These are phyloP conservation scores for Andrena bucephala DNA, from an alignment of 2,888 invertebrate genomes.

Conservation along the genomic window DNA sequence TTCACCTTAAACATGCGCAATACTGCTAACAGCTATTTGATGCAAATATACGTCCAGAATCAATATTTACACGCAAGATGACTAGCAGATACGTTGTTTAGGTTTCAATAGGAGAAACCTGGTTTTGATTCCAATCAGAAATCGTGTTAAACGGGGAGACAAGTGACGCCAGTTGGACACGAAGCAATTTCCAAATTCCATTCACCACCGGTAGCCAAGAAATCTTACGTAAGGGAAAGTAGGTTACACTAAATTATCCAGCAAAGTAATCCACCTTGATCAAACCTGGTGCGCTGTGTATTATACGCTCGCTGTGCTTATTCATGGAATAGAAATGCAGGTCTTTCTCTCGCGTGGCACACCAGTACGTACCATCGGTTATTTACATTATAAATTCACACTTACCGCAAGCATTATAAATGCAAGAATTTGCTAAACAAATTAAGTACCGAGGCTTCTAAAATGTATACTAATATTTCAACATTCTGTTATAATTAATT, in stretches of 20 bases:
- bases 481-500: not conserved
- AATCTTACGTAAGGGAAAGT: conserved; percentile 47
- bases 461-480: no score
- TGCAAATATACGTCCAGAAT: no score
- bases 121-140: not conserved
- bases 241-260: conserved; percentile 43
- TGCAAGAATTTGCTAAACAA: no score
- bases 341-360: not conserved
- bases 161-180: conserved; percentile 15
- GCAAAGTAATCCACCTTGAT: conserved; percentile 39
- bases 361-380: not conserved
- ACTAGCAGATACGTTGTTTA: not conserved
- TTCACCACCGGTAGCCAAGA: conserved; percentile 21
- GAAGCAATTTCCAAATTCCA: conserved; percentile 44
- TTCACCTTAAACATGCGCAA: no score
- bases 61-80: no score
- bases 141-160: not conserved
- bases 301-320: not conserved
- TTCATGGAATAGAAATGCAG: not conserved
- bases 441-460: no score
- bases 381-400: not conserved
- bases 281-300: conserved; percentile 7
- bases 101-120: not conserved
- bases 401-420: not conserved
- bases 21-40: no score